A percentile compares a stretch with the other conserved stretches of the same genome.
Evolutionary conservation across 2,797 vertebrate genomes (phyloP).

Genomic region (Peromyscus attwateri): DNA sequence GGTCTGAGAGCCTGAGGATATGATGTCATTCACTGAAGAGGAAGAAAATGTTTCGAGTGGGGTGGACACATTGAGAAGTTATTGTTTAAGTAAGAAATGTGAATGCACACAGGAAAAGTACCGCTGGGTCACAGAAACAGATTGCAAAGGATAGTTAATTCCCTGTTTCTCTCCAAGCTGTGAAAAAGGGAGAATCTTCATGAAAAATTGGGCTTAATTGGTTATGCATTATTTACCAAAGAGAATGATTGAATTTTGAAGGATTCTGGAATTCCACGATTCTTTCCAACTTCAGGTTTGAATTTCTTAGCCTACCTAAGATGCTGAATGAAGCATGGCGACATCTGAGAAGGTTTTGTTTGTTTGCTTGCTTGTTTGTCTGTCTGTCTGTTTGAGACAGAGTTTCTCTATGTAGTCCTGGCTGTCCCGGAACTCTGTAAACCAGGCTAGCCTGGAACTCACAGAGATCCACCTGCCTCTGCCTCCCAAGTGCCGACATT

Average conservation of each 20-base stretch:
- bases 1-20: neutral
- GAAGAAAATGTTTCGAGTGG: neutral
- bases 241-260: neutral
- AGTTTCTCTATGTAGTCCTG: no score
- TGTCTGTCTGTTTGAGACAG: no score
- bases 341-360: neutral
- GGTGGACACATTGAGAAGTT: neutral
- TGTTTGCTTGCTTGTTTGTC: neutral
- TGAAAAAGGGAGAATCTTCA: neutral
- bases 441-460: no score
- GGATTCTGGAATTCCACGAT: neutral
- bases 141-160: neutral
- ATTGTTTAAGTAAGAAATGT: neutral
- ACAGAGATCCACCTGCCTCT: no score
- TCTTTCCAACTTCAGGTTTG: neutral
- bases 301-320: constrained; percentile 11
- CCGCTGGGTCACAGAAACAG: neutral
- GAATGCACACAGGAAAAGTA: neutral
- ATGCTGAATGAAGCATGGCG: neutral
- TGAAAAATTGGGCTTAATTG: neutral
- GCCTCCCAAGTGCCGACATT: no score
- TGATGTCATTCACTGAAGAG: constrained; percentile 6
- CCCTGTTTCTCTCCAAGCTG: neutral
- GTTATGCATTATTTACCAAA: neutral
- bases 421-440: no score